Base-by-base conservation (phyloP, 2,113 vertebrate species). In the Lanius ludovicianus region DNA sequence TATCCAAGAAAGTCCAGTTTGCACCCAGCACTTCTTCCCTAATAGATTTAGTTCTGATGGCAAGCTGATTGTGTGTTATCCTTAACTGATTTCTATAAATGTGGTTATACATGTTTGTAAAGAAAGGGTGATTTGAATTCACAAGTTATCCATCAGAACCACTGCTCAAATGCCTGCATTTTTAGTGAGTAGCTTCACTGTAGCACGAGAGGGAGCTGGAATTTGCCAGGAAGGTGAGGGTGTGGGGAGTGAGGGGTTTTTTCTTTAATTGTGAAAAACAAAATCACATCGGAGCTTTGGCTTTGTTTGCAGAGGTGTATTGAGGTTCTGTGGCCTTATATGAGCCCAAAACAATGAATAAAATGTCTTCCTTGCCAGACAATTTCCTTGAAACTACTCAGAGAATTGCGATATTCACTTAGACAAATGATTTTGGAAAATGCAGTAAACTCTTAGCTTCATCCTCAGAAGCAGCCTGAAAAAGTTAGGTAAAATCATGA, bases 11-110 rank as follows among this genome's bases (percentile, higher is more conserved):
- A 69, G 22, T 7, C 8, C 9, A 30, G 7, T 39, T 84, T 50
- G 9, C 74, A 57, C 2, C 2, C 2, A 39, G 4, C 0, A 4
- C 5, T 50, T 46, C 64, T 69, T 27, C 14, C 4, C 3, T 15
- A 6, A 33, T 11, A 18, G 24, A 9, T 52, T 25, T 13, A 41
- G 7, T 35, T 7, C 7, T 2, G 0, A 17, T 41, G 27, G 30
- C 22, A 77, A 70, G 56, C 15, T 47, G 19, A 6, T 33, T 71
- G 13, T 4, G 15, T 31, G 11, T 74, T 62, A 42, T 19, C 15
- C 21, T 57, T 25, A 21, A 55, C 7, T 23, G 7, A 17, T 33
- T 24, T 78, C 64, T 39, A 5, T 41, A 27, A 33, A 52, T 13
- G 19, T 1, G 0, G 15, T 71, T 33, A 21, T 52, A 12, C 35